Conservation (phyloP, 2,113 vertebrate genomes). For the Sorex fumeus region DNA sequence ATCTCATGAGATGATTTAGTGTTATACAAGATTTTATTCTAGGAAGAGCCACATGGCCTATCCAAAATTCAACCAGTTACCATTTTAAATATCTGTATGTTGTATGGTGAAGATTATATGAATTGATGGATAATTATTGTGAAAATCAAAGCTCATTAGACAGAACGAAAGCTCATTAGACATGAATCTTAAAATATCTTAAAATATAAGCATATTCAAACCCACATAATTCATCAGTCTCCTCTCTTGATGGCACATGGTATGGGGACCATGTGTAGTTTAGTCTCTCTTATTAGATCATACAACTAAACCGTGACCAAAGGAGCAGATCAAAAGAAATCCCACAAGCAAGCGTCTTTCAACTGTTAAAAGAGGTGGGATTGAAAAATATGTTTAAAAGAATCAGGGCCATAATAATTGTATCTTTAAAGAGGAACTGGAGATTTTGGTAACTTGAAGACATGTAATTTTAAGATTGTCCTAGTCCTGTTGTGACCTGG, state of each 20-base stretch:
- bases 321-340: background rate
- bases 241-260: background rate
- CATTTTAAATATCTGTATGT: background rate
- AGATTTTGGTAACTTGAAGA: background rate
- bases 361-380: background rate
- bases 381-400: background rate
- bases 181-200: background rate
- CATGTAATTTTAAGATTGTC: background rate
- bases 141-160: background rate
- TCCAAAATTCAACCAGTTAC: background rate
- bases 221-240: background rate
- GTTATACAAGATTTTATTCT: background rate
- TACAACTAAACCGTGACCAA: background rate
- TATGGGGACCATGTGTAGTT: background rate
- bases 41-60: background rate
- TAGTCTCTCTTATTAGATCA: background rate
- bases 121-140: background rate
- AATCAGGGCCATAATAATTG: constrained; percentile 5
- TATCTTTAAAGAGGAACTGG: background rate
- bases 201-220: background rate
- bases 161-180: background rate
- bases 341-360: background rate
- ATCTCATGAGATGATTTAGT: background rate
- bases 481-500: background rate
- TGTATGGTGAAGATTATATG: background rate